Evolutionary conservation across 1,140 invertebrate species (phyloP).

Genomic region (Chrysoperla carnea): DNA sequence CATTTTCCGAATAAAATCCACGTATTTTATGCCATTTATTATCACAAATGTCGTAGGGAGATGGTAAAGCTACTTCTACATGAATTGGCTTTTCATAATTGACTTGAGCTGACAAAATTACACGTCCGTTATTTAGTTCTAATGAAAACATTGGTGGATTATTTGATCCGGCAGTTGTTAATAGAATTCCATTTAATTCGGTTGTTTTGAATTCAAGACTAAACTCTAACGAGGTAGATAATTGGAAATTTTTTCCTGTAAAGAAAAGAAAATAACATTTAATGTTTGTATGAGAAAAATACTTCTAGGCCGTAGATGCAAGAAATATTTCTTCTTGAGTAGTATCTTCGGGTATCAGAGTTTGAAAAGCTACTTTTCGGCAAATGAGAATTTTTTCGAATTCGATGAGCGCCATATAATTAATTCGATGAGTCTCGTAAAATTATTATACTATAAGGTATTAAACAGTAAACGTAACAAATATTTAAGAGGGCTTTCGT

Average conservation of each 20-base stretch:
- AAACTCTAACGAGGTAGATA: conserved; percentile 49
- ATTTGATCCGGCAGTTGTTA: conserved; percentile 45
- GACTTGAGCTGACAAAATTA: conserved; percentile 51
- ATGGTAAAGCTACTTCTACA: conserved; percentile 37
- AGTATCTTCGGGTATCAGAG: too few relatives aligned
- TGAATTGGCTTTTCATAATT: conserved; percentile 33
- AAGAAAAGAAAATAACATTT: conserved; percentile 10
- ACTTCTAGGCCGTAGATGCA: too few relatives aligned
- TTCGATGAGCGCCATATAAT: too few relatives aligned
- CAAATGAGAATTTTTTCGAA: too few relatives aligned
- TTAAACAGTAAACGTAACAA: too few relatives aligned
- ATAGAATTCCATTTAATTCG: conserved; percentile 58
- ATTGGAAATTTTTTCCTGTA: conserved; percentile 48
- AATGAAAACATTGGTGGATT: conserved; percentile 50
- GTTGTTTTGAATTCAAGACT: conserved; percentile 71
- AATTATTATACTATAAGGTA: too few relatives aligned
- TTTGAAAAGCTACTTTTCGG: too few relatives aligned
- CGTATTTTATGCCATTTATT: conserved; percentile 73
- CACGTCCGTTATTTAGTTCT: conserved; percentile 59
- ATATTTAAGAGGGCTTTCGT: too few relatives aligned
- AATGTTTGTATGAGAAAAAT: neutral
- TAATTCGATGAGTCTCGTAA: too few relatives aligned
- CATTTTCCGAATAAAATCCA: conserved; percentile 49
- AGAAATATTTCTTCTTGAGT: too few relatives aligned
- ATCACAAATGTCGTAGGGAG: conserved; percentile 56